Evolutionary conservation across 2,888 invertebrate genomes (phyloP).

Genomic region (Cantharis rufa): DNA sequence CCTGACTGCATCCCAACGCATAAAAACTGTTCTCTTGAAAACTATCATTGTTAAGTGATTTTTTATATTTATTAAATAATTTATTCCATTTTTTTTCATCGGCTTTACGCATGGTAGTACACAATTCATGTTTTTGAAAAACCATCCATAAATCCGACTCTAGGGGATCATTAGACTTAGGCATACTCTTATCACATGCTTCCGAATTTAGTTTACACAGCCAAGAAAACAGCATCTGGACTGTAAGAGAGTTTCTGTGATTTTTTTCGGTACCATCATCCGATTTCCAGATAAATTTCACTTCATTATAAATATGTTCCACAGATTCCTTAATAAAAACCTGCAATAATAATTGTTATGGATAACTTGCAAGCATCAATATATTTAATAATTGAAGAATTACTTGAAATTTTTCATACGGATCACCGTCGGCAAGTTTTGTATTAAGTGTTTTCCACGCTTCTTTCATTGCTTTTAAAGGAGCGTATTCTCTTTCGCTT

Average conservation of each 20-base stretch:
- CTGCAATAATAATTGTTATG: background rate
- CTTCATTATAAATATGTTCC: background rate
- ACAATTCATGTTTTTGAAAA: background rate
- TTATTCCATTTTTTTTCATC: background rate
- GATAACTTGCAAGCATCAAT: background rate
- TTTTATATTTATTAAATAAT: background rate
- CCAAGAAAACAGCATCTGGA: background rate
- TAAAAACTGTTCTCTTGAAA: background rate
- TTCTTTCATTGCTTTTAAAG: background rate
- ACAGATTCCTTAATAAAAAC: background rate
- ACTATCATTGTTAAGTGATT: background rate
- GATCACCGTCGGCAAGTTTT: background rate
- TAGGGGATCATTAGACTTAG: background rate
- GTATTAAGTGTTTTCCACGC: background rate
- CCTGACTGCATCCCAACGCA: background rate
- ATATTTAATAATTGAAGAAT: background rate
- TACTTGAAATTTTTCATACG: background rate
- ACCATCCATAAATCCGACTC: background rate
- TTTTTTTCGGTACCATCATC: background rate
- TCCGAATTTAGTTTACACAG: background rate
- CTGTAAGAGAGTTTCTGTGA: background rate
- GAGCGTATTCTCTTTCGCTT: constrained; percentile 60
- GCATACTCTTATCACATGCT: background rate
- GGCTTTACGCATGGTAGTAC: background rate
- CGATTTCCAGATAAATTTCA: background rate